These are phyloP conservation scores for Cromileptes altivelis DNA, from an alignment of 2,113 vertebrate species.

Conservation along the genomic window DNA sequence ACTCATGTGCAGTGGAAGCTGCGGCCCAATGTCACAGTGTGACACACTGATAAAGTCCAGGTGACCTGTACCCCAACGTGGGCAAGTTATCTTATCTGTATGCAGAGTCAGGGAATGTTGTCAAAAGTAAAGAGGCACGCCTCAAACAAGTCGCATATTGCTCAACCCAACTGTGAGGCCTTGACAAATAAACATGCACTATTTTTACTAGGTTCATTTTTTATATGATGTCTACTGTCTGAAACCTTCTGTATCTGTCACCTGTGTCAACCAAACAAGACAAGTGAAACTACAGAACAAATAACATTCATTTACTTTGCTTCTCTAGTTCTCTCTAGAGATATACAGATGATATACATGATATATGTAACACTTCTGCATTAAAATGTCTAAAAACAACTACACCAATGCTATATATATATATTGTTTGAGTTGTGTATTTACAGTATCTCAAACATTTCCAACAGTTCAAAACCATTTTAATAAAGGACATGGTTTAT, in stretches of 20 bases:
- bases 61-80: background rate
- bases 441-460: too few species aligned
- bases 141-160: background rate
- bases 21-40: constrained; percentile 13
- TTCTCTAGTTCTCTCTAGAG: background rate
- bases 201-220: background rate
- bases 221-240: background rate
- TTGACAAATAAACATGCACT: background rate
- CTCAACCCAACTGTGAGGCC: background rate
- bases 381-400: too few species aligned
- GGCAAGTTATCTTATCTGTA: constrained; percentile 53
- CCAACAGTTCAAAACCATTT: too few species aligned
- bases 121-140: constrained; percentile 19
- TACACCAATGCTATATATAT: too few species aligned
- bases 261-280: background rate
- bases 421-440: too few species aligned
- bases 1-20: background rate
- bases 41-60: constrained; percentile 30
- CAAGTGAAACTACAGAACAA: background rate
- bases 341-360: too few species aligned
- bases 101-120: constrained; percentile 9
- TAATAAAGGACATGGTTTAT: too few species aligned
- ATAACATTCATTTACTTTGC: background rate
- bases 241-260: constrained; percentile 5
- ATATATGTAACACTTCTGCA: too few species aligned